These are phyloP conservation scores for Coregonus suidteri DNA, from an alignment of 2,797 vertebrate species.

Conservation along the genomic window DNA sequence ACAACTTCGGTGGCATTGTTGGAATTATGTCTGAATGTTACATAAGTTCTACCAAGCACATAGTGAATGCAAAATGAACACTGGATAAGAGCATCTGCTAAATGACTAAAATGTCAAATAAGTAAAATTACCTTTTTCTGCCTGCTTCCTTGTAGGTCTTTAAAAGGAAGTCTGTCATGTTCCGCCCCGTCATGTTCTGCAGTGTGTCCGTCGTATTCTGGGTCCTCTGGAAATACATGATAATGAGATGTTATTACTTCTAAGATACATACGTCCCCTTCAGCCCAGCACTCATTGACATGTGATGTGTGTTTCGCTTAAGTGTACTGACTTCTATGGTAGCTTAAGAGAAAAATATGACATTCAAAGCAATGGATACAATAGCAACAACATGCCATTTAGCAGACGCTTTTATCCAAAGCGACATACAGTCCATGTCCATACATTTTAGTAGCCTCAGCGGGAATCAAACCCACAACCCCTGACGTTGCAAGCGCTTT, in stretches of 20 bases:
- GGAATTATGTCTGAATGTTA: not conserved
- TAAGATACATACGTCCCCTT: not conserved
- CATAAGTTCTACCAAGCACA: not conserved
- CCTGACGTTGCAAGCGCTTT: not conserved
- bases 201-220: conserved; percentile 91
- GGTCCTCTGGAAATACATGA: conserved; percentile 74
- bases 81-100: not conserved
- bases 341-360: not conserved
- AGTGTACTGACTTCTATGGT: not conserved
- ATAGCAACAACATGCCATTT: not conserved
- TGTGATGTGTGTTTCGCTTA: not conserved
- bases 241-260: not conserved
- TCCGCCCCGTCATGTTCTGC: conserved; percentile 85
- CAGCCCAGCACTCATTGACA: not conserved
- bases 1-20: not conserved
- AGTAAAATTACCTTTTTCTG: conserved; percentile 70
- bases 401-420: not conserved
- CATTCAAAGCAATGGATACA: not conserved
- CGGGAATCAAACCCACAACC: not conserved
- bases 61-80: not conserved
- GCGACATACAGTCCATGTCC: not conserved
- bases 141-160: conserved; percentile 83
- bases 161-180: conserved; percentile 91
- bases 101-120: not conserved
- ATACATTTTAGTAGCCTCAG: not conserved